Evolutionary conservation across 2,888 invertebrate genomes (phyloP).

Genomic region (Limenitis camilla): DNA sequence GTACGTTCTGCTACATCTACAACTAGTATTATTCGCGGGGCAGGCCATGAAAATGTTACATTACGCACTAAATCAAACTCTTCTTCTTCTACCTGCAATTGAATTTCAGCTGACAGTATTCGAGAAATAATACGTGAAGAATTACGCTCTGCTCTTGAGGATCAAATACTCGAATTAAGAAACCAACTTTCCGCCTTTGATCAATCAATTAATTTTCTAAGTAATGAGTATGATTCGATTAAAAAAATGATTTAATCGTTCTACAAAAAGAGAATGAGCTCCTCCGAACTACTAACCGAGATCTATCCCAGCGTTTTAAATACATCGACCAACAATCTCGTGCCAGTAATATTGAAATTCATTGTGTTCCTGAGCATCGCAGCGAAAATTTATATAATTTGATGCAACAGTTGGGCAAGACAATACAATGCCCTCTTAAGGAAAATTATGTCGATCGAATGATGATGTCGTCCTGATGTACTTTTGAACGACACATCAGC

Average conservation of each 20-base stretch:
- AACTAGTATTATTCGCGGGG: no score
- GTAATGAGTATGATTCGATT: no score
- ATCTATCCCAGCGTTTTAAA: no score
- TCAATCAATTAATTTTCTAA: no score
- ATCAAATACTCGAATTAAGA: constrained; percentile 4
- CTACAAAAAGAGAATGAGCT: no score
- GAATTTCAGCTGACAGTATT: constrained; percentile 7
- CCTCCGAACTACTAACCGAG: no score
- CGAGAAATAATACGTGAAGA: constrained; percentile 9
- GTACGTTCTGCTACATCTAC: background rate
- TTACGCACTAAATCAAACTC: constrained; percentile 4
- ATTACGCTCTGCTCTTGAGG: constrained; percentile 4
- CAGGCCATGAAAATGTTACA: constrained; percentile 3
- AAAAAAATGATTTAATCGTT: no score
- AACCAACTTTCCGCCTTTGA: constrained; percentile 8
- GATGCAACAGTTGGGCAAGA: constrained; percentile 21
- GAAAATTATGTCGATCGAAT: no score
- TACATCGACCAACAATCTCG: no score
- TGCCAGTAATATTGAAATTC: constrained; percentile 24
- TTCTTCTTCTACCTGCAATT: background rate
- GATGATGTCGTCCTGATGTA: no score
- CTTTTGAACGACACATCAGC: no score
- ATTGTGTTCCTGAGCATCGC: constrained; percentile 26
- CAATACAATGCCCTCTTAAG: constrained; percentile 14
- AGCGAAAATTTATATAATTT: constrained; percentile 21